Evolutionary conservation across 2,797 vertebrate species (phyloP).

Genomic region (Sebastes cheni): DNA sequence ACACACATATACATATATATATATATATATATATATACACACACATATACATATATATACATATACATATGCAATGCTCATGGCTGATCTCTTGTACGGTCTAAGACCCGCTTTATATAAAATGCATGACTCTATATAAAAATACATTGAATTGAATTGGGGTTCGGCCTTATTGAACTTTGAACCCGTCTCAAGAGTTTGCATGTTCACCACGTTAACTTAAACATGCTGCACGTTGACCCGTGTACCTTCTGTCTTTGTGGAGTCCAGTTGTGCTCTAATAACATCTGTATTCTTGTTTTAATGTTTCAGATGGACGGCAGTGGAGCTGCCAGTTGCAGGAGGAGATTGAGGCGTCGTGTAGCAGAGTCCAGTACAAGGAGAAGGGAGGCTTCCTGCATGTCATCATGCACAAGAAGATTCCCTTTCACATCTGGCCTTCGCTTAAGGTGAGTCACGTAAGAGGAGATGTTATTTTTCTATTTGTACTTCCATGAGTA

Average conservation of each 20-base stretch:
- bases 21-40: fast-evolving
- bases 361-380: constrained; percentile 91
- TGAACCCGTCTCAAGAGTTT: neutral
- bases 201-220: neutral
- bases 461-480: neutral
- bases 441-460: constrained; percentile 86
- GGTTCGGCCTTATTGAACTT: neutral
- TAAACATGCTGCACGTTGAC: neutral
- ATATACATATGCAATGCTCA: too few species aligned
- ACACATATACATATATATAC: too few species aligned
- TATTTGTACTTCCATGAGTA: neutral
- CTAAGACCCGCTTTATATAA: too few species aligned
- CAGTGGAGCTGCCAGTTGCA: constrained; percentile 93
- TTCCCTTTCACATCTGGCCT: constrained; percentile 94
- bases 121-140: too few species aligned
- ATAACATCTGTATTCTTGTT: neutral
- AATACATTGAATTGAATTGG: too few species aligned
- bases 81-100: too few species aligned
- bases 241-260: neutral
- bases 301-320: constrained; percentile 83
- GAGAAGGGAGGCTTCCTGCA: constrained; percentile 91
- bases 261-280: neutral
- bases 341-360: constrained; percentile 95
- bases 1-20: too few species aligned
- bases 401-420: constrained; percentile 94